Evolutionary conservation across 2,888 invertebrate species (phyloP), one percentile per base, ranked within the genome.

Genomic region (Atethmia centrago): DNA sequence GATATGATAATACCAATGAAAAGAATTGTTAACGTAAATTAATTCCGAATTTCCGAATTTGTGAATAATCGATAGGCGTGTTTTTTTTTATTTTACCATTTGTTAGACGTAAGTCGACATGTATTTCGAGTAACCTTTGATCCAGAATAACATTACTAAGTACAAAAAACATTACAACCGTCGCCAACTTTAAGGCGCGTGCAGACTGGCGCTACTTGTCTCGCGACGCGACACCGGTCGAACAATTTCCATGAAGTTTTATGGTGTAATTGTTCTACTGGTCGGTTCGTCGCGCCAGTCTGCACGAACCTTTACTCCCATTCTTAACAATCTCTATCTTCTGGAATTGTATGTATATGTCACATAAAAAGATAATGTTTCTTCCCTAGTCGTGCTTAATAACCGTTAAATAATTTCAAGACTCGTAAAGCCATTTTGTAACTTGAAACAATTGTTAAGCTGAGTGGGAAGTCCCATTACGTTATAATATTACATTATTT

Each of bases 401-500:
- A 51, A 66, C 21, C 51, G 36, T 74, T 47, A 67, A 67, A 59
- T 42, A 19, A n/a, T 73, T 49, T 61, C 21, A 51, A 51, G 45
- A 28, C 36, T 45, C 61, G n/a, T 47, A 47, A 51, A 51, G 31
- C 19, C 31, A 55, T 53, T 59, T 80, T 80, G 40, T 53, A 59
- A 73, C 25, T 31, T 53, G 12, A 59, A 56, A 80, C 63, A 64
- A 28, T 47, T 63, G 12, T 25, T n/a, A 2, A 47, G 55, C 14
- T 47, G 40, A 59, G 59, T 71, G 62, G 55, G 72, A 36, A 12
- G 53, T 56, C 49, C 10, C 71, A 61, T 31, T 21, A 55, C 49
- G 28, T 62, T 61, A 62, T 53, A 59, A 72, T 62, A 66, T 66
- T 81, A 49, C 47, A 36, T 59, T 64, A 49, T 64, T 80, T 47